Percentiles rank a stretch among this genome's conserved stretches.
These are phyloP conservation scores for Drosophila subsilvestris DNA, from an alignment of 2,888 invertebrate genomes.

Conservation along the genomic window DNA sequence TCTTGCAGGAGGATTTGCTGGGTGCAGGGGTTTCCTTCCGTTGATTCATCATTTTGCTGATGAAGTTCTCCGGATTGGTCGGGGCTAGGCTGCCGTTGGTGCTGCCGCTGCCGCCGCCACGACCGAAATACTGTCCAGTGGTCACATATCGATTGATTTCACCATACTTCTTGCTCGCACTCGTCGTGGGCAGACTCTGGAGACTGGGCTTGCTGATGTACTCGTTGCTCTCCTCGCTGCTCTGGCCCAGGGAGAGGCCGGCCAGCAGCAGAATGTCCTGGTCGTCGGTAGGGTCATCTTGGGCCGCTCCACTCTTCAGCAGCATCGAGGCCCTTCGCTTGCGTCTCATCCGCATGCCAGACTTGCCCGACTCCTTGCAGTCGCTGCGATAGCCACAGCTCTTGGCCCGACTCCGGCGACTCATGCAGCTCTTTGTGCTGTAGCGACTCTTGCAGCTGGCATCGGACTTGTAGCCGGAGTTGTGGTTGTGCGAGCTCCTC, in stretches of 20 bases:
- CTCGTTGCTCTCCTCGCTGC: conserved; percentile 84
- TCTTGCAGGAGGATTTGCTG: conserved; percentile 75
- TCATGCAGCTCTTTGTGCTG: conserved; percentile 86
- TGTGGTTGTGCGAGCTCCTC: conserved; percentile 71
- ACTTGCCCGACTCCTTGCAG: conserved; percentile 79
- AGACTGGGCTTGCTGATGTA: conserved; percentile 82
- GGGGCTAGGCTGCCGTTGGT: conserved; percentile 13
- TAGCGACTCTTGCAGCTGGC: conserved; percentile 87
- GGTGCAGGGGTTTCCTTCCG: conserved; percentile 61
- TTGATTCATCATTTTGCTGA: conserved; percentile 70
- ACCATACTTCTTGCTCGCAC: conserved; percentile 83
- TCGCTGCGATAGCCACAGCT: conserved; percentile 83
- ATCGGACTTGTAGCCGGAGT: conserved; percentile 87
- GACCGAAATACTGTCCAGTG: conserved; percentile 84
- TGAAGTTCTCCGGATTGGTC: conserved; percentile 48
- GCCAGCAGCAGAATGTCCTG: conserved; percentile 87
- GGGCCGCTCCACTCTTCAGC: conserved; percentile 84
- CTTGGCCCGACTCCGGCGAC: conserved; percentile 85
- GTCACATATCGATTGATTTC: conserved; percentile 85
- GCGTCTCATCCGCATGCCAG: conserved; percentile 79
- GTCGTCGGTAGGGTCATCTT: conserved; percentile 80
- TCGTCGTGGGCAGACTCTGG: conserved; percentile 78
- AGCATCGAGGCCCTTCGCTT: conserved; percentile 77
- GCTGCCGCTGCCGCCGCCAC: background rate
- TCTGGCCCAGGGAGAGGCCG: conserved; percentile 86